These are phyloP conservation scores for Drosophila melanogaster DNA, from an alignment of 1,140 invertebrate species.

Conservation along the genomic window Release_6_plus_ISO1_MT NT_033779.5:18918501-18919000, in stretches of 20 bases:
- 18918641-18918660: no score
- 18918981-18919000: slow-evolving; percentile 28
- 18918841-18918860: slow-evolving; percentile 65
- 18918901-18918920: neutral
- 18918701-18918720: slow-evolving; percentile 32
- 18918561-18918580: neutral
- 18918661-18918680: neutral
- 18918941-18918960: neutral
- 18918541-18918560: neutral
- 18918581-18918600: no score
- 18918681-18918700: slow-evolving; percentile 16
- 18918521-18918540: neutral
- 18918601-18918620: no score
- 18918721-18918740: slow-evolving; percentile 69
- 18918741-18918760: slow-evolving; percentile 47
- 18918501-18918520: neutral
- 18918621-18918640: no score
- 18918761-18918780: slow-evolving; percentile 14
- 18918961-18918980: slow-evolving; percentile 15
- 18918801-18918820: slow-evolving; percentile 64
- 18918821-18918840: slow-evolving; percentile 44
- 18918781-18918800: slow-evolving; percentile 39
- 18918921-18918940: neutral
- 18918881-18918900: slow-evolving; percentile 29
- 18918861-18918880: slow-evolving; percentile 76